Conservation (phyloP, 2,113 vertebrate species). For the Archilochus colubris region DNA sequence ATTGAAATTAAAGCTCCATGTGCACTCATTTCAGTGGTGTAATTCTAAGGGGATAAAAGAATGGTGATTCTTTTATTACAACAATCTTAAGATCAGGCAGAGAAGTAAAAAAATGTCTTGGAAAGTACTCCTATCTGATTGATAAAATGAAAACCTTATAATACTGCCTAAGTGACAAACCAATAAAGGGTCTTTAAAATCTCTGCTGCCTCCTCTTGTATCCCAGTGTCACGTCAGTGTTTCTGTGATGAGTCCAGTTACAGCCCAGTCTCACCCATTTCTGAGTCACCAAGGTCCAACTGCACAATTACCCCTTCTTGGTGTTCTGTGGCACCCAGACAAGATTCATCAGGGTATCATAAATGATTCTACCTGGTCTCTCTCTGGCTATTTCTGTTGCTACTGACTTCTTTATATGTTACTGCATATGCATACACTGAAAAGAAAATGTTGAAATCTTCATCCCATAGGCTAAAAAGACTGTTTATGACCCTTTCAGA, state of each 20-base stretch:
- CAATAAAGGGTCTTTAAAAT: neutral
- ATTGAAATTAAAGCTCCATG: neutral
- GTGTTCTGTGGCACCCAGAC: neutral
- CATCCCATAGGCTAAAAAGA: neutral
- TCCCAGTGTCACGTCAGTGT: neutral
- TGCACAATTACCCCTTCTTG: neutral
- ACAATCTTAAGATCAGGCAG: neutral
- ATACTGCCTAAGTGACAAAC: neutral
- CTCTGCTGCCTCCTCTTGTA: neutral
- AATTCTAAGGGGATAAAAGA: neutral
- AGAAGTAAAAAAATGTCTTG: neutral
- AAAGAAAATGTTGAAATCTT: neutral
- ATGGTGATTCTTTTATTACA: neutral
- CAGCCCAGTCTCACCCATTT: neutral
- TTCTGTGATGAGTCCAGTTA: neutral
- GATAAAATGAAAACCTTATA: neutral
- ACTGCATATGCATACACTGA: neutral
- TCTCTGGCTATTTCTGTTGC: neutral
- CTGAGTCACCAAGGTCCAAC: neutral
- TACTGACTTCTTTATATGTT: neutral
- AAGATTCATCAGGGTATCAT: neutral
- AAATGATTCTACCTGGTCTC: neutral
- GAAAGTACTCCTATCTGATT: neutral
- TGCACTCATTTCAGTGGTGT: neutral
- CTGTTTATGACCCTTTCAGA: neutral